Percentiles rank a stretch among this genome's conserved stretches.
Evolutionary conservation across 2,888 invertebrate genomes (phyloP).

Genomic region (Yponomeuta sedellus): DNA sequence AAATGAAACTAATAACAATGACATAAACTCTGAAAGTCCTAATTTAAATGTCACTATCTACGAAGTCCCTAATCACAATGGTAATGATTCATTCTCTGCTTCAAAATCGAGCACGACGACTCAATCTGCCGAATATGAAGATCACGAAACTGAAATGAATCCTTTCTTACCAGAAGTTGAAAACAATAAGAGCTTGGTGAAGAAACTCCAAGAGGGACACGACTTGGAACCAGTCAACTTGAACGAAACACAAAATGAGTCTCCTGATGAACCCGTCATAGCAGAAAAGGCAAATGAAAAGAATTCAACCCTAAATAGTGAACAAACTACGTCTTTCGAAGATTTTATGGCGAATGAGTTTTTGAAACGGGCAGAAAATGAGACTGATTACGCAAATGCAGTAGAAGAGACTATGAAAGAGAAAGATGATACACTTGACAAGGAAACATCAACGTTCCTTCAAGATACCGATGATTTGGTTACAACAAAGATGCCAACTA

Average conservation of each 20-base stretch:
- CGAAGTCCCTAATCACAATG: slow-evolving; percentile 52
- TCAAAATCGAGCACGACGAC: slow-evolving; percentile 36
- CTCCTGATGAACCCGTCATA: slow-evolving; percentile 21
- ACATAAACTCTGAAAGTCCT: slow-evolving; percentile 29
- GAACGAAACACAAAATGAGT: slow-evolving; percentile 66
- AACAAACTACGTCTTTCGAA: not conserved
- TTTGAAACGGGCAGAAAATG: not conserved
- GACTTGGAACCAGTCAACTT: slow-evolving; percentile 58
- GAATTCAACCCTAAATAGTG: not conserved
- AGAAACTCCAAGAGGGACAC: slow-evolving; percentile 76
- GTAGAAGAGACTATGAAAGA: slow-evolving; percentile 21
- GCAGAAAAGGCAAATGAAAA: slow-evolving; percentile 15
- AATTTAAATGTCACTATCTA: slow-evolving; percentile 66
- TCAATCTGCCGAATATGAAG: slow-evolving; percentile 53
- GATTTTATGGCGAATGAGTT: not conserved
- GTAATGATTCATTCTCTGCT: slow-evolving; percentile 37
- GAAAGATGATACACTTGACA: slow-evolving; percentile 25
- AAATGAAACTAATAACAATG: not conserved
- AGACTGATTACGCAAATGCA: slow-evolving; percentile 8
- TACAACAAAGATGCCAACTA: slow-evolving; percentile 23
- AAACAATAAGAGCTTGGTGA: slow-evolving; percentile 76
- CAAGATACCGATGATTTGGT: slow-evolving; percentile 64
- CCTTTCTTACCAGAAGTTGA: slow-evolving; percentile 81
- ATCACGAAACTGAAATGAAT: slow-evolving; percentile 77
- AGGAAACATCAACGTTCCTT: slow-evolving; percentile 37